Evolutionary conservation across 2,113 vertebrate species (phyloP).

Genomic region (Patagioenas fasciata): DNA sequence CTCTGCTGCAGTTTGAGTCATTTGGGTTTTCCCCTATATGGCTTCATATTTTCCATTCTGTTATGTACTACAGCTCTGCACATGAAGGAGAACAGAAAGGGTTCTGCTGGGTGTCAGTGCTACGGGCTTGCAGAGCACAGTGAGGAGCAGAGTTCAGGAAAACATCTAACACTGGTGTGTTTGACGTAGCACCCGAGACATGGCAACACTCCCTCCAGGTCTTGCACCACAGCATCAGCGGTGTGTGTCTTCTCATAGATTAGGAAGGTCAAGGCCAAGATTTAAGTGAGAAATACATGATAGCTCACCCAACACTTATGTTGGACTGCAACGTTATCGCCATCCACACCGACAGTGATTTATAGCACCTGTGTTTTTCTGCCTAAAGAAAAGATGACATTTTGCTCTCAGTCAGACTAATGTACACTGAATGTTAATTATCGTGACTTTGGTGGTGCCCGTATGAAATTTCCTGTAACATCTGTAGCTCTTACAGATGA

Average conservation of each 20-base stretch:
- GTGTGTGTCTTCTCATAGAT: neutral
- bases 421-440: neutral
- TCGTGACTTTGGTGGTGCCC: neutral
- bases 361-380: neutral
- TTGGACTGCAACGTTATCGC: accelerated
- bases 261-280: neutral
- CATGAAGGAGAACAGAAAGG: accelerated
- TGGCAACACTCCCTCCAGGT: accelerated
- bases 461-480: neutral
- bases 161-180: accelerated
- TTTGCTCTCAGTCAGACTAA: neutral
- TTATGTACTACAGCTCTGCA: neutral
- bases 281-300: neutral
- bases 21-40: neutral
- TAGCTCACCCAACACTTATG: neutral
- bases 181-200: neutral
- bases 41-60: neutral
- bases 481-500: neutral
- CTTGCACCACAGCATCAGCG: neutral
- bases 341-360: accelerated
- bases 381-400: neutral
- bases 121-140: accelerated
- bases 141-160: neutral
- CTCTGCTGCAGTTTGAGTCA: neutral
- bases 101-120: neutral